Percentiles rank a stretch among this genome's conserved stretches.
phyloP scores from a whole-genome alignment of 2,113 vertebrate genomes.

The sheep (Ovis aries) region DNA sequence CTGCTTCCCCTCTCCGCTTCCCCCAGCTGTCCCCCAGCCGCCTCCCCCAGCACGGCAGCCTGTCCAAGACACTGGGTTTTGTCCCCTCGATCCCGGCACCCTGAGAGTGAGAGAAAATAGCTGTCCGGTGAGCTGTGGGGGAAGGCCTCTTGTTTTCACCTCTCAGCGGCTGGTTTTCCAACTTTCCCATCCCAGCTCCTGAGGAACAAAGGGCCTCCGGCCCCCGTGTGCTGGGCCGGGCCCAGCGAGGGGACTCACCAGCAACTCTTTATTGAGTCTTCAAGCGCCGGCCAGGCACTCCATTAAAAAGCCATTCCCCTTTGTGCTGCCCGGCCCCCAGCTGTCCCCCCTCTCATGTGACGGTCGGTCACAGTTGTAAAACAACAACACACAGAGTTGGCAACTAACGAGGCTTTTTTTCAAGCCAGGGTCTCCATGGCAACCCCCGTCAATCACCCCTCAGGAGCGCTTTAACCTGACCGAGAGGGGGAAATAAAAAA shows the following conservation, averaged over 20 bases:
- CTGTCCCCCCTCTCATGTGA: conserved; percentile 86
- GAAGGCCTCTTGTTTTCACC: conserved; percentile 63
- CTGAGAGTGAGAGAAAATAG: conserved; percentile 66
- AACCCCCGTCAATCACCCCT: conserved; percentile 83
- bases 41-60: conserved; percentile 52
- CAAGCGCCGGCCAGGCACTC: conserved; percentile 84
- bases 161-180: conserved; percentile 57
- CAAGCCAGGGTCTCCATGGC: conserved; percentile 81
- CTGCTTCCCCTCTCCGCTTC: not conserved
- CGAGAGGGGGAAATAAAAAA: conserved; percentile 71
- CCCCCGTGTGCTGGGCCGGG: conserved; percentile 73
- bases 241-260: conserved; percentile 78
- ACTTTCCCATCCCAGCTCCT: conserved; percentile 77
- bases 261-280: conserved; percentile 85
- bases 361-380: conserved; percentile 84
- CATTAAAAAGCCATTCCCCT: conserved; percentile 89
- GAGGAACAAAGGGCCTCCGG: conserved; percentile 75
- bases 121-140: conserved; percentile 32
- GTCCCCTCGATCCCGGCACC: conserved; percentile 59
- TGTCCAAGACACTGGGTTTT: conserved; percentile 66
- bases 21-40: conserved; percentile 39
- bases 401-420: conserved; percentile 83
- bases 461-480: conserved; percentile 71
- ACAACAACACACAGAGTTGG: conserved; percentile 86
- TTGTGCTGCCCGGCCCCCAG: conserved; percentile 84